Evolutionary conservation across 2,888 invertebrate genomes (phyloP), one percentile per base, ranked within the genome.

Genomic region (Rhyacophila evoluta): DNA sequence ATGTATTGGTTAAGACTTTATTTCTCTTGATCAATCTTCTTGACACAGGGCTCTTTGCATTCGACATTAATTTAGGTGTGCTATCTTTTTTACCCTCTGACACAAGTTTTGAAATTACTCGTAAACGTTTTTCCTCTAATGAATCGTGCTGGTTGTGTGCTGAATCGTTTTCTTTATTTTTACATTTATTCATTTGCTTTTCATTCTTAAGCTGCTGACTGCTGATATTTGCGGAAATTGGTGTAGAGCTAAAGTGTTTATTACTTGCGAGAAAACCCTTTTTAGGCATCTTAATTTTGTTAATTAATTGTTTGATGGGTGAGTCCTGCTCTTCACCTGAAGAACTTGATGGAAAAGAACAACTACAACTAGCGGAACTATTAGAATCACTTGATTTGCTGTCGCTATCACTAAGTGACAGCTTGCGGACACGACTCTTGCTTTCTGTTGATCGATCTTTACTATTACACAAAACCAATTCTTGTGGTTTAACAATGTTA

Each of bases 61-160:
- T n/a, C n/a, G 41, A 41, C n/a, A 12, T 29, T 70, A 29, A 25
- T 68, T 70, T 38, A n/a, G 4, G 12, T 70, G 28, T 55, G 8
- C 5, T 10, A 27, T 28, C 12, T 39, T 70, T 78, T 79, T 77
- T 75, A 12, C 11, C 38, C 25, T 37, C 68, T 28, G 55, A 38
- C 38, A 83, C 82, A 11, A 85, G 81, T 74, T 84, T 85, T 1
- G 84, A 84, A 74, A 85, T 82, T 8, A 85, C 81, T 28, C 86
- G 83, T 69, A 83, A 82, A 8, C 85, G 84, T 75, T 86, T 86
- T 19, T 85, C 84, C 75, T 86, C 85, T 6, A 86, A 75, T 68
- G 15, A 1, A 41, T 41, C 41, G 6, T 41, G 41, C 15, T 19
- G 41, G 19, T 1, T 41, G 6, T 41, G 41, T 15, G 41, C n/a